These are phyloP conservation scores for Sphenodon punctatus DNA, from an alignment of 2,797 vertebrate species.

Conservation along the genomic window DNA sequence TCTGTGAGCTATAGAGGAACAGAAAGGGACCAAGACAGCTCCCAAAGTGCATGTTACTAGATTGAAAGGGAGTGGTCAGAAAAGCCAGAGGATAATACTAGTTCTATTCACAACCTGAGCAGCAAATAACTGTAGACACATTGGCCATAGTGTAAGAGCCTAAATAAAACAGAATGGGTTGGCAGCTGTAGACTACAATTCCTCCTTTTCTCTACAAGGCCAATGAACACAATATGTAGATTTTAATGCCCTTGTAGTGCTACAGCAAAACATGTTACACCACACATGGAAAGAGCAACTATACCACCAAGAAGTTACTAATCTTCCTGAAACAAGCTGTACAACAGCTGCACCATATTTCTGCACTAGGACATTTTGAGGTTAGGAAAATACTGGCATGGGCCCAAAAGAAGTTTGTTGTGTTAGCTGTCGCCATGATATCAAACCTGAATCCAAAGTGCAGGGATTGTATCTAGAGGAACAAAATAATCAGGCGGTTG, in stretches of 20 bases:
- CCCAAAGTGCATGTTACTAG: background rate
- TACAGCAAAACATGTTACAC: background rate
- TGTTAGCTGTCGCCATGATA: slow-evolving; percentile 25
- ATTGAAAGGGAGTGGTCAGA: background rate
- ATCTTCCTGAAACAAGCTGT: slow-evolving; percentile 21
- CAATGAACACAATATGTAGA: background rate
- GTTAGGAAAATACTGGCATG: slow-evolving; percentile 43
- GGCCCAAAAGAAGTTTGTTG: slow-evolving; percentile 1
- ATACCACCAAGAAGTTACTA: slow-evolving; percentile 32
- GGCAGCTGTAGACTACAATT: too few relatives aligned
- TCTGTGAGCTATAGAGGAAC: background rate
- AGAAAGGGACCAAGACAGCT: background rate
- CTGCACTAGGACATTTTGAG: slow-evolving; percentile 32
- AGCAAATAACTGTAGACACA: too few relatives aligned
- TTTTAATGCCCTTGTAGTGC: background rate
- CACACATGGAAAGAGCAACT: slow-evolving; percentile 19
- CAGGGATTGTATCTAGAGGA: background rate
- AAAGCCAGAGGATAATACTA: background rate
- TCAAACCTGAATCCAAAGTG: slow-evolving; percentile 48
- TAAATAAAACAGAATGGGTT: too few relatives aligned
- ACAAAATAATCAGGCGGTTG: slow-evolving; percentile 2
- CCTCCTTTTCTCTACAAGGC: too few relatives aligned
- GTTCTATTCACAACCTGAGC: background rate
- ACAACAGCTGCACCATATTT: slow-evolving; percentile 16
- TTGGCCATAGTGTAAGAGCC: too few relatives aligned